Percentiles rank a stretch among this genome's conserved stretches.
These are phyloP conservation scores for Percina caprodes DNA, from an alignment of 2,113 vertebrate species.

Conservation along the genomic window DNA sequence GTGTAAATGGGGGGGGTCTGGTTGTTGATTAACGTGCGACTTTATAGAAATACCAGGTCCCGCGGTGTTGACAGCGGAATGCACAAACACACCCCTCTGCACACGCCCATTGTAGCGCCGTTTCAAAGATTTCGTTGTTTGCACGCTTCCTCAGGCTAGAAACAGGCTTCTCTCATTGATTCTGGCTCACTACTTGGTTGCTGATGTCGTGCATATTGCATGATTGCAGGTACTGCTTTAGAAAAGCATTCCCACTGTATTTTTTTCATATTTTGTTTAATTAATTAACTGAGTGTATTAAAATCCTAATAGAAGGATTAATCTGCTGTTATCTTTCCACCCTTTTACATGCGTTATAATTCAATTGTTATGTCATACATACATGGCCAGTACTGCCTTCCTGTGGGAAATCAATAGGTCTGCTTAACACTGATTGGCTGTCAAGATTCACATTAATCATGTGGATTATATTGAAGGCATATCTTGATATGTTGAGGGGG, in stretches of 20 bases:
- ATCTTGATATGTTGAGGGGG: neutral
- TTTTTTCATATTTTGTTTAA: neutral
- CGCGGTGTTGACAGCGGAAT: constrained; percentile 72
- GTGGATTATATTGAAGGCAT: constrained; percentile 8
- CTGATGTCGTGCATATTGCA: constrained; percentile 7
- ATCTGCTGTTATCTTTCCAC: constrained; percentile 30
- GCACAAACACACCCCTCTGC: constrained; percentile 69
- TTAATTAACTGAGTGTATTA: neutral
- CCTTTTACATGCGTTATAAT: constrained; percentile 12
- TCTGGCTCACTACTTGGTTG: neutral
- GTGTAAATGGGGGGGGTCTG: neutral
- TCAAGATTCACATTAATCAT: constrained; percentile 27
- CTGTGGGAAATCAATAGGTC: constrained; percentile 49
- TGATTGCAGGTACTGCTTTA: neutral
- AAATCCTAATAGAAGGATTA: constrained; percentile 11
- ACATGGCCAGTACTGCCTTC: constrained; percentile 25
- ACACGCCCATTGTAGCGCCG: constrained; percentile 68
- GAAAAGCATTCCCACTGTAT: neutral
- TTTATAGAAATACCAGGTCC: constrained; percentile 52
- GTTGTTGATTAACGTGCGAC: constrained; percentile 13
- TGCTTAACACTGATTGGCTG: neutral
- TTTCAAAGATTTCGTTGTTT: constrained; percentile 72
- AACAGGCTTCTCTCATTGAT: constrained; percentile 31
- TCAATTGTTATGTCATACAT: constrained; percentile 60
- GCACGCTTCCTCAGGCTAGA: constrained; percentile 28